Base-by-base conservation (phyloP, 2,113 vertebrate species). In the Tetrax tetrax region DNA sequence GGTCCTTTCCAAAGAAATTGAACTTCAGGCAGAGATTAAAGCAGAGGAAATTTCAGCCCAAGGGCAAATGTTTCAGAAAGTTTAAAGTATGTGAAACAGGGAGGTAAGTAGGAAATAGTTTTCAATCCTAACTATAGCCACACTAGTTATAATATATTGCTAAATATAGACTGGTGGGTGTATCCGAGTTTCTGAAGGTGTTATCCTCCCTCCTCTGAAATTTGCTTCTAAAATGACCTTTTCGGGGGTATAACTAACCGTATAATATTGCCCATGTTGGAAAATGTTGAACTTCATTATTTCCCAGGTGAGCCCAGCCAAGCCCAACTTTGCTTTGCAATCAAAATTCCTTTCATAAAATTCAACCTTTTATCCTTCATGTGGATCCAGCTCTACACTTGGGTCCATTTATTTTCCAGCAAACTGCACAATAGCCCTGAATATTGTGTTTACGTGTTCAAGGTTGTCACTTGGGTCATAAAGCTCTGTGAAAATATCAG, bases 1-100 rank as follows among this genome's bases (percentile, higher is more conserved):
- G 61, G 77, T 87, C 56, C 61, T 92, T 92, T 92, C 94, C 95
- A 95, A 82, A 93, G 77, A 89, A 94, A 87, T 16, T 94, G 92
- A 95, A 91, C 77, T 95, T 95, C 57, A 41, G 92, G 86, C 94
- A 85, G 92, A 94, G 94, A 96, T 96, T 96, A 96, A 96, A 97
- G 94, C 80, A 66, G 68, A 96, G 96, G 91, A 97, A 96, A 96
- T 91, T 96, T 97, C 94, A 89, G 93, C 94, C 94, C 83, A 87
- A 95, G 94, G 95, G 95, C 91, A 95, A 93, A 95, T 93, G 95
- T 94, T 96, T 96, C 90, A 85, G 89, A 79, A 85, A 93, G 87
- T 91, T 95, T 85, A 59, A 95, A 96, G 77, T 94, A 91, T 92
- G 89, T 84, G 96, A 90, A 96, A 76, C 31, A 47, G 57, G 61